Base-by-base conservation (phyloP, 2,797 vertebrate genomes). In the Typhlichthys subterraneus region DNA sequence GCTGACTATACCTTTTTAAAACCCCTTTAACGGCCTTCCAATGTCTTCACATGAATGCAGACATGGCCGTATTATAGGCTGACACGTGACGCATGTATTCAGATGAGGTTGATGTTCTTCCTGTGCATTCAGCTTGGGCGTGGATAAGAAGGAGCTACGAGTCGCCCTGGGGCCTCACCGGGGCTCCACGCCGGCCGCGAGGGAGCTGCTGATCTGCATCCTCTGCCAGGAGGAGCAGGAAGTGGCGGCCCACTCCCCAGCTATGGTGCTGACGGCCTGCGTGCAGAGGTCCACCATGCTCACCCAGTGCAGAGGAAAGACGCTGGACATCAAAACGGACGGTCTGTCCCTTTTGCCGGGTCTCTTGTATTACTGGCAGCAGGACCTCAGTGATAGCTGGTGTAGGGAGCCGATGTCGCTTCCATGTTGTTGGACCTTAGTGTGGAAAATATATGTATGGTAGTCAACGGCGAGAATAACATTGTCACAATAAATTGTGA, bases 151-250 rank as follows among this genome's bases (percentile, higher is more conserved):
- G 84, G 92, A 92, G 76, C 91, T 89, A 65, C 92, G 68, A 80
- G 92, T 98, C 63, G 94, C 94, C 19, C 67, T 99, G 65, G 98
- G 98, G 63, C 96, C 96, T 50, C 93, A 92, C 57, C 89, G 96
- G 77, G 97, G 96, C 38, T 91, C 90, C 2, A 92, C 94, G 53
- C 77, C 93, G 0, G 59, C 86, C 9, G 94, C 96, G 76, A 94
- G 95, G 76, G 96, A 97, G 82, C 79, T 95, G 73, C 88, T 99
- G 76, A 99, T 95, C 52, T 99, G 98, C 87, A 99, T 99, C 76
- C 94, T 99, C 31, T 99, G 98, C 86, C 98, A 99, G 88, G 98
- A 99, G 82, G 98, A 99, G 67, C 97, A 99, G 82, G 96, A 99
- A 85, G 95, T 99, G 38, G 91, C 85, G 65, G 86, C 95, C 72